Percentiles rank a stretch among this genome's conserved stretches.
phyloP scores from a whole-genome alignment of 2,797 vertebrate genomes.

The Cryptoprocta ferox region DNA sequence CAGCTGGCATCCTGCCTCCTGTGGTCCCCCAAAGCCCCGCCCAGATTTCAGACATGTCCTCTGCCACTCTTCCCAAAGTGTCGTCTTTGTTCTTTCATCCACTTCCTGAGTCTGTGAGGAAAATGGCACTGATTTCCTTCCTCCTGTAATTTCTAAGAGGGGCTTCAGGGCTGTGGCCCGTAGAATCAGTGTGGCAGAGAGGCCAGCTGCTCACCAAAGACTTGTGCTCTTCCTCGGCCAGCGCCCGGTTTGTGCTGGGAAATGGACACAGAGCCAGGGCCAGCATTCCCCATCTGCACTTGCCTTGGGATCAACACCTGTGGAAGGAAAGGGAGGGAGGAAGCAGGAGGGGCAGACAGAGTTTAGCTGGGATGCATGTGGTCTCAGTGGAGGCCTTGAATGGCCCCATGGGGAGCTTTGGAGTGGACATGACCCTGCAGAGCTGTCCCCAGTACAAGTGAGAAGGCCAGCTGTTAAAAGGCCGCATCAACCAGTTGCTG shows the following conservation, averaged over 20 bases:
- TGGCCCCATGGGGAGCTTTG: too few relatives aligned
- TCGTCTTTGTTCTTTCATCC: slow-evolving; percentile 49
- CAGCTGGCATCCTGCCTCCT: slow-evolving; percentile 80
- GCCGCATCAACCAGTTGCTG: not conserved
- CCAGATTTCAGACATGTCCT: not conserved
- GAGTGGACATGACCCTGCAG: not conserved
- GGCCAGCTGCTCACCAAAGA: not conserved
- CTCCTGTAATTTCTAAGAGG: not conserved
- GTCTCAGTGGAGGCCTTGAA: not conserved
- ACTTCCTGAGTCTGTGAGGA: not conserved
- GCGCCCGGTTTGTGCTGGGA: accelerated
- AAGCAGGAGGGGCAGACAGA: not conserved
- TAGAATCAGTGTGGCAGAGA: not conserved
- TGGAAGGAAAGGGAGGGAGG: not conserved
- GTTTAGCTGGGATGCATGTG: accelerated
- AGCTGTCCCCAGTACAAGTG: not conserved
- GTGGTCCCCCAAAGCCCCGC: not conserved
- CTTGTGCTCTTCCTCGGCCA: not conserved
- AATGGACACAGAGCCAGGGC: not conserved
- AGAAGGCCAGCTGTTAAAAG: not conserved
- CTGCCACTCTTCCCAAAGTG: slow-evolving; percentile 38
- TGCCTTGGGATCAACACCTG: not conserved
- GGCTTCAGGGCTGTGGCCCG: not conserved
- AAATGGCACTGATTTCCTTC: not conserved
- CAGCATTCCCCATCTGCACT: not conserved